Evolutionary conservation across 1,140 invertebrate genomes (phyloP).

Genomic region (Hycleus cichorii): DNA sequence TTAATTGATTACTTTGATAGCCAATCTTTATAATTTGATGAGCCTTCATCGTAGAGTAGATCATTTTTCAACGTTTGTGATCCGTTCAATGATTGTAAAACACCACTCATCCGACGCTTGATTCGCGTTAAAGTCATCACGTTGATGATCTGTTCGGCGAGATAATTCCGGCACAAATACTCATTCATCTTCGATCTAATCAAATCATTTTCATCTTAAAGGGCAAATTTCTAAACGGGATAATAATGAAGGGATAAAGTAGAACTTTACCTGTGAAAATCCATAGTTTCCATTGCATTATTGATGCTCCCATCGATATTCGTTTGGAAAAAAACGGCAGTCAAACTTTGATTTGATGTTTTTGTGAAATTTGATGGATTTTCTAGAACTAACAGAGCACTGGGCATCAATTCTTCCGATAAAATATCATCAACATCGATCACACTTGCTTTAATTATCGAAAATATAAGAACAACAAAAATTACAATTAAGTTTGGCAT

Average conservation of each 20-base stretch:
- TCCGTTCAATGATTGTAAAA: constrained; percentile 16
- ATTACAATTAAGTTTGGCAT: no score
- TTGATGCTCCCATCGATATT: constrained; percentile 46
- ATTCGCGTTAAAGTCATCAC: constrained; percentile 47
- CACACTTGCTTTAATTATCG: background rate
- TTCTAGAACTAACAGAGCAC: constrained; percentile 46
- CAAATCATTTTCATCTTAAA: no score
- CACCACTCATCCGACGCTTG: constrained; percentile 42
- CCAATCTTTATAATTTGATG: constrained; percentile 60
- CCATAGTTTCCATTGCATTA: constrained; percentile 50
- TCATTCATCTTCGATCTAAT: constrained; percentile 63
- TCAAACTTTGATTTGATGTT: background rate
- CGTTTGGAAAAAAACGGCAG: background rate
- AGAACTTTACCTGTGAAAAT: constrained; percentile 52
- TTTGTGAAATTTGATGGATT: constrained; percentile 8
- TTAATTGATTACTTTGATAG: constrained; percentile 49
- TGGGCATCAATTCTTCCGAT: constrained; percentile 53
- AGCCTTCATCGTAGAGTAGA: constrained; percentile 56
- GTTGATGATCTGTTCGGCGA: constrained; percentile 60
- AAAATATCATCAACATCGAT: constrained; percentile 54
- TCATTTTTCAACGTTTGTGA: constrained; percentile 43
- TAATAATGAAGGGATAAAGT: constrained; percentile 2
- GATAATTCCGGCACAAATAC: constrained; percentile 59
- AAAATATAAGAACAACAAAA: no score
- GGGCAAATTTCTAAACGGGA: background rate